Evolutionary conservation across 1,140 invertebrate genomes (phyloP), one percentile per base, ranked within the genome.

Genomic region (Leptinotarsa texana): DNA sequence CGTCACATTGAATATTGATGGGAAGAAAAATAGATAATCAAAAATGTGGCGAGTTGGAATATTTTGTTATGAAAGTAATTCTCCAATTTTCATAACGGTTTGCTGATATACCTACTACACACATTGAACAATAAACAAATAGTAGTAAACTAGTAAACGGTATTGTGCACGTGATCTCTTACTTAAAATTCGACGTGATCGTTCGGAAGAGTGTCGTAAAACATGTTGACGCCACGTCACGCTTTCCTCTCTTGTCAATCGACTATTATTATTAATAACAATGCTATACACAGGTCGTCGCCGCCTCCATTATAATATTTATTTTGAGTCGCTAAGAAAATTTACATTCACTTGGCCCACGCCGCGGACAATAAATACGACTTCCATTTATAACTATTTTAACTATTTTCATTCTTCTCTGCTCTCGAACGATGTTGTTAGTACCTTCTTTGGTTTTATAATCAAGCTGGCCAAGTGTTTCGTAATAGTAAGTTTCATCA

Each of bases 221-320:
- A 57, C 51, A 17, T 15, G n/a, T 6, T 17, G n/a, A 57, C n/a
- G 51, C 49, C 24, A 33, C 68, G 77, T 78, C 75, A 78, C 77
- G 77, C 77, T 78, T 78, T 78, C 75, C 74, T 76, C 74, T 74
- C 67, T 76, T 78, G 75, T 78, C 77, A 78, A 78, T 78, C 73
- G 67, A 62, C 57, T 72, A 77, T 74, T 74, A 73, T 73, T 73
- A 77, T 75, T 75, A 78, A 71, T 63, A 76, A 76, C 77, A 78
- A 78, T 76, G 74, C 47, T 74, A 74, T 78, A 68, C 71, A 78
- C 74, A 22, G 24, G 61, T 71, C 57, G 49, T 13, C 3, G 8
- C 22, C 17, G 17, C n/a, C 70, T 65, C 66, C 75, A 70, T n/a
- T n/a, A n/a, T n/a, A n/a, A n/a, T n/a, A n/a, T n/a, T n/a, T n/a